Conservation (phyloP, 37 sponge, comb jelly and placozoan species). For the Spongilla lacustris region DNA sequence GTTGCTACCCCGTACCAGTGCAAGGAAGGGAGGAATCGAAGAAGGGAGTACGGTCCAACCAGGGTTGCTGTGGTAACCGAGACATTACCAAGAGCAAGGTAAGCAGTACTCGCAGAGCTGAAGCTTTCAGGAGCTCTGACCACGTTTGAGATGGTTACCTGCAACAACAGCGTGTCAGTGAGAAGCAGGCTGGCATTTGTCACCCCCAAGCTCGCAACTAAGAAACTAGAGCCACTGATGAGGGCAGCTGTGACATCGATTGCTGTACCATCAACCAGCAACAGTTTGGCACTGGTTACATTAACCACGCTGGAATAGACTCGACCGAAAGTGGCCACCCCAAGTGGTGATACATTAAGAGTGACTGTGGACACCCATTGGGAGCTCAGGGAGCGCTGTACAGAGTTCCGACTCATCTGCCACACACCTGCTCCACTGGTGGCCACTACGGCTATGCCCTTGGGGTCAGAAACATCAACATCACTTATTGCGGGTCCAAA, state of each 20-base stretch:
- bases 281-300: background rate
- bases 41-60: conserved; percentile 28
- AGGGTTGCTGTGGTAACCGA: conserved; percentile 39
- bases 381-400: background rate
- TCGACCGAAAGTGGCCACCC: background rate
- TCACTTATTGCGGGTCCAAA: conserved; percentile 44
- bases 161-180: conserved; percentile 4
- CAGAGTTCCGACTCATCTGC: background rate
- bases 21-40: conserved; percentile 45
- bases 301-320: background rate
- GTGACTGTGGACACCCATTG: background rate
- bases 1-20: conserved; percentile 19
- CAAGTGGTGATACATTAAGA: background rate
- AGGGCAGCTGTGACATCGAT: conserved; percentile 13
- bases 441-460: conserved; percentile 45
- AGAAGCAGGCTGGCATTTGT: conserved; percentile 11
- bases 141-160: background rate
- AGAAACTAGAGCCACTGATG: background rate
- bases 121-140: background rate
- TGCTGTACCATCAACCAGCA: conserved; percentile 1
- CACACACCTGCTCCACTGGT: conserved; percentile 4
- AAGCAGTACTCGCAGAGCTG: background rate
- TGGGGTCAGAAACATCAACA: conserved; percentile 12
- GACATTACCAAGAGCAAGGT: conserved; percentile 9
- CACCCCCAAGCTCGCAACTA: background rate